Base-by-base conservation (phyloP, 2,888 invertebrate genomes). In the Sialis lutaria region DNA sequence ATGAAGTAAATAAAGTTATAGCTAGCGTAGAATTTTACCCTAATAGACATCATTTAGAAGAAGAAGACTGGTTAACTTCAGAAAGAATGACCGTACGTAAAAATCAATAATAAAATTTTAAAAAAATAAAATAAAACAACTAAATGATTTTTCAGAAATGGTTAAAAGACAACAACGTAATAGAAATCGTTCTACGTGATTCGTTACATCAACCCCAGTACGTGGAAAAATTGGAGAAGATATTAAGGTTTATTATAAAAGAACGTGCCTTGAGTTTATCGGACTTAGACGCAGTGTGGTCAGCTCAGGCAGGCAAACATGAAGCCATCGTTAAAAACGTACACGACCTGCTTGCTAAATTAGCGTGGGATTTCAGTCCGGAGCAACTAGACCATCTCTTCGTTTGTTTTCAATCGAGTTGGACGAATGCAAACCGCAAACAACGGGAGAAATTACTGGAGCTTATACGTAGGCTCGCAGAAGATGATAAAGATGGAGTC, bases 251-350 rank as follows among this genome's bases (percentile, higher is more conserved):
- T 68, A 85, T 96, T 63, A 95, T 96, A 57, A 96, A 96, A 64
- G 90, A 90, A 62, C 79, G 83, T 55, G 84, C 91, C 0, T 68
- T 97, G 49, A 89, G 90, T 4, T 69, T 88, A 45, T 83, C 85
- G 54, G 96, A 97, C 64, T 72, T 97, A 55, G 95, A 96, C 62
- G 89, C 88, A 9, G 85, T 97, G 52, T 97, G 96, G 96, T 86
- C 87, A 47, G 95, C 96, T 4, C 96, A 96, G 68, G 87, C 87
- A 50, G 95, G 93, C 10, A 96, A 96, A 67, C 96, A 96, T 64
- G 96, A 96, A 65, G 95, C 95, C 6, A 97, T 97, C 56, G 96
- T 96, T 6, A 96, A 92, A 66, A 97, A 97, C 63, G 85, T 97
- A 40, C 96, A 97, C 62, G 96, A 96, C 63, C 69, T 97, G 53